Evolutionary conservation across 2,113 vertebrate species (phyloP), one percentile per base, ranked within the genome.

Genomic region (Oncorhynchus nerka): DNA sequence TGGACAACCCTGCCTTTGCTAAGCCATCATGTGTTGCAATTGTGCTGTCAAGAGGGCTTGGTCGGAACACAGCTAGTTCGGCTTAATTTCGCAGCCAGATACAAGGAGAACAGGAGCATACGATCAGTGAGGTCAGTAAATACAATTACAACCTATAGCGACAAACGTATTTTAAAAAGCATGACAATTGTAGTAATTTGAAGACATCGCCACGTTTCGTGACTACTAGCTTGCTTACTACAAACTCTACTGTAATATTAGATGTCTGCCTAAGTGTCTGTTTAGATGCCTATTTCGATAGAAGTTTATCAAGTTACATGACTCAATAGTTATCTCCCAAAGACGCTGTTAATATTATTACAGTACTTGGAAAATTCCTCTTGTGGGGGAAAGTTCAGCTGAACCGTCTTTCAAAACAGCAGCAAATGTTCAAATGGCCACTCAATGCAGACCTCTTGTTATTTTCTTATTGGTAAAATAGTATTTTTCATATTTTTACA

Each of bases 51-150:
- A 24, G 9, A 34, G 28, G 26, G 12, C 0, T 48, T 51, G 15
- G 26, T 26, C 39, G 9, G 15, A 51, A 9, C 7, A 19, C 55
- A 19, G 55, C 20, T 57, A 57, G 20, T 7, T 57, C 4, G 55
- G 4, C 1, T 45, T 45, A 62, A 49, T 71, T 3, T 26, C 57
- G 34, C 15, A 55, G 51, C 82, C 75, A 34, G 70, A 1, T 45
- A 45, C 11, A 45, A 45, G 9, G 68, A 39, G 75, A 69, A 80
- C 73, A 65, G 5, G 74, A 45, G n/a, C 16, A 16, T 19, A 19
- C 12, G 51, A 13, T 6, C 76, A 16, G 28, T 1, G 66, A 86
- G 87, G 81, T 88, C 30, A 81, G 87, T 84, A 69, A 12, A 39
- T 19, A 0, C 5, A 70, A 3, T 11, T 34, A 76, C 76, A 59